These are phyloP conservation scores for Danio jaintianensis DNA, from an alignment of 2,797 vertebrate species.

Conservation along the genomic window DNA sequence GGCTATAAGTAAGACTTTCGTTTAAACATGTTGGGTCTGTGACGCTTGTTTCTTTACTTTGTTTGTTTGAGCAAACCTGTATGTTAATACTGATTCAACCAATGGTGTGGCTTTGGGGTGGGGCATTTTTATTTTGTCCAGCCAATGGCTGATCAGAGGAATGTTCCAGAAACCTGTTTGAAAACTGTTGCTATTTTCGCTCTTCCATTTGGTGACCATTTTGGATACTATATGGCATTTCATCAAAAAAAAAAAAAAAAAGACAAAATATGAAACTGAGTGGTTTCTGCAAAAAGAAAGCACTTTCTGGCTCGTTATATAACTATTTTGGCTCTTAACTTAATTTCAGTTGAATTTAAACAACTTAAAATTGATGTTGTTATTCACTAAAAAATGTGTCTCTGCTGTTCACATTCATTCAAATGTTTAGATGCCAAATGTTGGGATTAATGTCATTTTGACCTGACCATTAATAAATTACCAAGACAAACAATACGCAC, in stretches of 20 bases:
- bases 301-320: neutral
- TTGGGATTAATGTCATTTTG: neutral
- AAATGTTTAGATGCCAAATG: neutral
- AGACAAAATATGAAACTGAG: neutral
- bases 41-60: constrained; percentile 1
- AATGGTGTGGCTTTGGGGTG: neutral
- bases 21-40: constrained; percentile 10
- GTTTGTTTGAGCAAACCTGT: neutral
- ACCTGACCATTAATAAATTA: neutral
- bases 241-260: too few relatives aligned
- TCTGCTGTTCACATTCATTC: neutral
- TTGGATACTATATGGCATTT: too few relatives aligned
- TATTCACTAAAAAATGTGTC: neutral
- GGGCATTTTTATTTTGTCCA: neutral
- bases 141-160: neutral
- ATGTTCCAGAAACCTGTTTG: neutral
- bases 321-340: neutral
- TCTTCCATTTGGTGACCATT: neutral
- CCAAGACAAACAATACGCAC: neutral
- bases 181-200: neutral
- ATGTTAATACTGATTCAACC: neutral
- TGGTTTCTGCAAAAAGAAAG: neutral
- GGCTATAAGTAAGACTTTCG: neutral
- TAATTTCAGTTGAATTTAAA: neutral
- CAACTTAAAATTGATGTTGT: neutral